phyloP scores from a whole-genome alignment of 2,113 vertebrate genomes.

The Notarius quadriscutis region DNA sequence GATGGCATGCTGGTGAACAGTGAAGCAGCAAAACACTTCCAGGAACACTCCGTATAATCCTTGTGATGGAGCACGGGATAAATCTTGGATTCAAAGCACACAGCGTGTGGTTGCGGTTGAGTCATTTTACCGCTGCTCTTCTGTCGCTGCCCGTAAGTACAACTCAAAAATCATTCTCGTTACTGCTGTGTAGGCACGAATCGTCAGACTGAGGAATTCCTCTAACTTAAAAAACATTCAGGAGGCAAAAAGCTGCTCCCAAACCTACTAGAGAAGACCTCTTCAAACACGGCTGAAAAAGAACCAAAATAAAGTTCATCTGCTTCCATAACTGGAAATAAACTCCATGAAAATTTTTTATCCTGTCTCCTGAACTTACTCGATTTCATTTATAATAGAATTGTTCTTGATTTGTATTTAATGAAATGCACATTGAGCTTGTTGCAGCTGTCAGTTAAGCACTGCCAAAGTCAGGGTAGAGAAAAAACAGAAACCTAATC shows the following conservation, averaged over 20 bases:
- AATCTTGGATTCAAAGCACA: not conserved
- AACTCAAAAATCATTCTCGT: not conserved
- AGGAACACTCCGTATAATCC: not conserved
- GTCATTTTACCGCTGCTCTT: not conserved
- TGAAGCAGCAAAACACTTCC: conserved; percentile 11
- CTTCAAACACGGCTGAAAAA: not conserved
- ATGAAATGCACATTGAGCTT: conserved; percentile 10
- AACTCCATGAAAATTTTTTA: not conserved
- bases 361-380: not conserved
- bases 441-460: conserved; percentile 18
- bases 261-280: not conserved
- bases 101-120: not conserved
- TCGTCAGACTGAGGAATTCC: not conserved
- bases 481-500: conserved; percentile 22
- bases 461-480: conserved; percentile 23
- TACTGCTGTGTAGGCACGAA: not conserved
- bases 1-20: not conserved
- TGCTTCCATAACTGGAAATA: not conserved
- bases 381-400: not conserved
- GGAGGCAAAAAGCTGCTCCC: not conserved
- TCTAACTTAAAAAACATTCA: not conserved
- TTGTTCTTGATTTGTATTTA: conserved; percentile 13
- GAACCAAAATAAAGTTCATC: not conserved
- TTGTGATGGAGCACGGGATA: not conserved
- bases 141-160: not conserved